These are phyloP conservation scores for Cabera pusaria DNA, from an alignment of 2,888 invertebrate species.

Conservation along the genomic window DNA sequence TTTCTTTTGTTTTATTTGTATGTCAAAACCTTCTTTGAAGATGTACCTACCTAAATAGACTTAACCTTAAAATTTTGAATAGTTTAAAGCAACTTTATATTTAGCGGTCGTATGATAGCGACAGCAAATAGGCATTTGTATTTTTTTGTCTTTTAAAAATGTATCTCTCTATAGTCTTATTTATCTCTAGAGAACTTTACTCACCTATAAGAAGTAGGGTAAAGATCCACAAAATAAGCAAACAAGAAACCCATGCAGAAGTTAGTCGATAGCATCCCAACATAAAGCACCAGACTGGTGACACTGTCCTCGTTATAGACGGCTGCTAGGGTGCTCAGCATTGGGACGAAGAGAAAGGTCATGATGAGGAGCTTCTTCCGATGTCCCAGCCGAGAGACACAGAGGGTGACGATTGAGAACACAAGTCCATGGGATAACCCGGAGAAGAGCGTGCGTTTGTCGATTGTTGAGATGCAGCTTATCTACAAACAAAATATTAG, in stretches of 20 bases:
- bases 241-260: constrained; percentile 59
- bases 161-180: no score
- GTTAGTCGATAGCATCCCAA: constrained; percentile 39
- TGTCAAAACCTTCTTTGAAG: no score
- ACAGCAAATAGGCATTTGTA: no score
- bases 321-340: constrained; percentile 22
- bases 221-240: constrained; percentile 68
- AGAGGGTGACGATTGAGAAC: constrained; percentile 22
- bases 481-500: constrained; percentile 23
- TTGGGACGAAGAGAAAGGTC: constrained; percentile 24
- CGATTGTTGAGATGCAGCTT: constrained; percentile 25
- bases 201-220: constrained; percentile 71
- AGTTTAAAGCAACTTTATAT: no score
- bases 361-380: constrained; percentile 28
- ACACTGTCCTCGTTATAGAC: constrained; percentile 25
- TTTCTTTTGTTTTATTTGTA: no score
- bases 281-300: constrained; percentile 30
- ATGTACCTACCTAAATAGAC: no score
- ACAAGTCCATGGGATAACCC: constrained; percentile 26
- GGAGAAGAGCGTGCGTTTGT: constrained; percentile 25
- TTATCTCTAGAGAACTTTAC: no score
- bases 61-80: no score
- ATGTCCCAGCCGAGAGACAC: constrained; percentile 19
- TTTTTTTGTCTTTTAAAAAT: no score
- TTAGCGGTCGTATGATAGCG: no score